Evolutionary conservation across 2,797 vertebrate species (phyloP), one percentile per base, ranked within the genome.

Genomic region (Myotis pilosus): DNA sequence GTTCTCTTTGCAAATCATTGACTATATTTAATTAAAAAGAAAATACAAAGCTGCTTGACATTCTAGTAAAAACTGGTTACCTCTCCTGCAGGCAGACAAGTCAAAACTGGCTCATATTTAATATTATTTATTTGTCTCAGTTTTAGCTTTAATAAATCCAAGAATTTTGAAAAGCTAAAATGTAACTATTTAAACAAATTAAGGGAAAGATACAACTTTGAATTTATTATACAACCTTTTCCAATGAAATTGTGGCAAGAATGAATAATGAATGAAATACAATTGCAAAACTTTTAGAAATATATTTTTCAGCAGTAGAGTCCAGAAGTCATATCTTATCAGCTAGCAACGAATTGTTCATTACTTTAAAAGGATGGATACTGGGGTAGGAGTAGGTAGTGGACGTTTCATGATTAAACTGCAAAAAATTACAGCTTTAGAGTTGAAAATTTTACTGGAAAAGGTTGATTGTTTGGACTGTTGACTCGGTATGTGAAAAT

Each of bases 11-110:
- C 30, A 95, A 96, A 95, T 95, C 92, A 95, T 88, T 96, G 91
- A 93, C 92, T 90, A 64, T 69, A 57, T 88, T 94, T 93, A 95
- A 95, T 95, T 93, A 89, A 69, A 95, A 71, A 89, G 85, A 94
- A 93, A 91, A 71, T 44, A 57, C 2, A 1, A 78, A 91, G 91
- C 41, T 92, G n/a, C 71, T 79, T 87, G 16, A 51, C 57, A 17
- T 89, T 92, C 82, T 86, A 55, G 90, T 92, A 11, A 80, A 72
- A 95, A 89, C 91, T 92, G 69, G 85, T 91, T 93, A 84, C 49
- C 30, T 95, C 19, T 87, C 66, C 84, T 81, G 47, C 30, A 57
- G 38, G n/a, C 28, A 91, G 41, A 66, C 80, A 92, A 38, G 81
- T 93, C 62, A 94, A 92, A 95, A 92, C 82, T 83, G 71, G 74